Conservation (phyloP, 2,888 invertebrate species). For the Liposcelis brunnea region DNA sequence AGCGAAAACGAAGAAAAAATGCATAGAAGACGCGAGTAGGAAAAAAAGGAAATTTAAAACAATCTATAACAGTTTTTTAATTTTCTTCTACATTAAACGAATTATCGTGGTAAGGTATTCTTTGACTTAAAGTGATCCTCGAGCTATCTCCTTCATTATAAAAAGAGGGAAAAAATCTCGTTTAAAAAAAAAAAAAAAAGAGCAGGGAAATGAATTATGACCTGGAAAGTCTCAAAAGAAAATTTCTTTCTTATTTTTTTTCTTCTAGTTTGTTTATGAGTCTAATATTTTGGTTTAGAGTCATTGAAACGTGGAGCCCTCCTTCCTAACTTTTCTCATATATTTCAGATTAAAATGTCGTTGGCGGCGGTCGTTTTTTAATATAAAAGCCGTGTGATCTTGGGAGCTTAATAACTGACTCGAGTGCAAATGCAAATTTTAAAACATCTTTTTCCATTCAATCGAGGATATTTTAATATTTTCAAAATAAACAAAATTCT, state of each 20-base stretch:
- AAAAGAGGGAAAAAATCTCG: too few species aligned
- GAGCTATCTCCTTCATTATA: too few species aligned
- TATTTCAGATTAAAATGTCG: slow-evolving; percentile 9
- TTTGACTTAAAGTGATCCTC: too few species aligned
- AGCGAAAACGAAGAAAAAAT: too few species aligned
- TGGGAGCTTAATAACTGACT: slow-evolving; percentile 1
- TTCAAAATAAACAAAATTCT: too few species aligned
- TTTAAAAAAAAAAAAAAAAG: too few species aligned
- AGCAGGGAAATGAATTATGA: slow-evolving; percentile 4
- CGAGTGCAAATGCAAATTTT: not conserved
- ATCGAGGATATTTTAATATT: slow-evolving; percentile 1
- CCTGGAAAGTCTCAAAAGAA: not conserved
- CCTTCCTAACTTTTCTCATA: slow-evolving; percentile 8
- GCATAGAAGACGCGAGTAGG: too few species aligned
- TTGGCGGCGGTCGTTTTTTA: slow-evolving; percentile 3
- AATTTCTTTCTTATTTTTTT: slow-evolving; percentile 6
- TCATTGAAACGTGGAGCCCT: slow-evolving; percentile 8
- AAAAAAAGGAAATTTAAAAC: too few species aligned
- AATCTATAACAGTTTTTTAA: too few species aligned
- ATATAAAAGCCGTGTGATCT: slow-evolving; percentile 6
- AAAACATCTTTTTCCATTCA: not conserved
- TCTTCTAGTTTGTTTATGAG: slow-evolving; percentile 7
- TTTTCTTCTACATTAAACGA: too few species aligned
- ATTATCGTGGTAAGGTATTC: too few species aligned
- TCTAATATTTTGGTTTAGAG: slow-evolving; percentile 8